Evolutionary conservation across 2,888 invertebrate species (phyloP), one percentile per base, ranked within the genome.

Genomic region (Folsomia manolachei): DNA sequence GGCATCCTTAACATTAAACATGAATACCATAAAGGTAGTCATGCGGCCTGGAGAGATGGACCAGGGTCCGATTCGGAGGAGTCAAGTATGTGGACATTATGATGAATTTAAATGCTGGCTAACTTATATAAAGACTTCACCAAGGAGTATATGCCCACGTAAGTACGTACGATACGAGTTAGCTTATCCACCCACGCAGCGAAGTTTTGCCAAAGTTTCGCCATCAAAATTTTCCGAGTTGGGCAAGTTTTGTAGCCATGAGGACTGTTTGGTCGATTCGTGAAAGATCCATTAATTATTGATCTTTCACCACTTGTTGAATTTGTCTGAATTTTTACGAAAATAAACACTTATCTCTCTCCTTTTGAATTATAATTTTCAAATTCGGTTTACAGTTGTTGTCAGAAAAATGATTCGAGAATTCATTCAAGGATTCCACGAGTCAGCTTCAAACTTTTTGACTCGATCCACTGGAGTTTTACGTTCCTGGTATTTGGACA

Each of bases 21-120:
- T 65, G 7, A 63, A 60, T 75, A 79, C 78, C 78, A 60, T 80
- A 80, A 23, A 78, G 68, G 62, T 74, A 78, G 65, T 80, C 80
- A 63, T 75, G 70, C 52, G 78, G 80, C 21, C 80, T 61, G 52
- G 73, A 72, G 63, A 73, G 69, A 21, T 75, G 53, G 1, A 77
- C 75, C 26, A 75, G 76, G 52, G 62, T 25, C 19, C 75, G 63
- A 2, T 74, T 68, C 0, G 71, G 74, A 0, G 74, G 71, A 9
- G 70, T 72, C 52, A 60, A 62, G n/a, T 23, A 72, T n/a, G 27
- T 68, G 27, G 71, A 52, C 39, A 39, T 39, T 4, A 39, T 39
- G 39, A 14, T 39, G 39, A 39, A 39, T 39, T 14, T 14, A 39
- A 39, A n/a, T n/a, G n/a, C n/a, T n/a, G n/a, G n/a, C n/a, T n/a